phyloP scores from a whole-genome alignment of 2,888 invertebrate species.

The Brenthis hecate region DNA sequence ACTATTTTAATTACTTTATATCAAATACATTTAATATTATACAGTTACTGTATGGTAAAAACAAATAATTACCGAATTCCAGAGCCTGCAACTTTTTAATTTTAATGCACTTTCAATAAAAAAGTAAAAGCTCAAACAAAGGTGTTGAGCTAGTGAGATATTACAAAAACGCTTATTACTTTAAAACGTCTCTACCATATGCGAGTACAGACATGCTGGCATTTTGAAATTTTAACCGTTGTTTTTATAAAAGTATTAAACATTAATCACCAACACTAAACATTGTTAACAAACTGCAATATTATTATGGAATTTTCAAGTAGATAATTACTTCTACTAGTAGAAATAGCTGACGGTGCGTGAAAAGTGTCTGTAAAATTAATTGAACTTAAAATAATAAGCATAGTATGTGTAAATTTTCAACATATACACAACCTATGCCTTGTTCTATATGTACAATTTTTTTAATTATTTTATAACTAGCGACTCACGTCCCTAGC shows the following conservation, averaged over 20 bases:
- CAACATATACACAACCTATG: neutral
- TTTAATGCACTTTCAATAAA: too few species aligned
- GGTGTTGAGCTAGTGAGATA: neutral
- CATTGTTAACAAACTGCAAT: neutral
- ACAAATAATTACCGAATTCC: too few species aligned
- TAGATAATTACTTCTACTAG: neutral
- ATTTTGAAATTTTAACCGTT: neutral
- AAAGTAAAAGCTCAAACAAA: too few species aligned
- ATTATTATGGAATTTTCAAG: neutral
- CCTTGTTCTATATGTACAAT: too few species aligned
- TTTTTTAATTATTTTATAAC: too few species aligned
- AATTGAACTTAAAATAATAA: conserved; percentile 1
- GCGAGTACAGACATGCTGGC: neutral
- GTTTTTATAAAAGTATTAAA: conserved; percentile 10
- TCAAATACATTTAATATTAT: too few species aligned
- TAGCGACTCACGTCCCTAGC: too few species aligned
- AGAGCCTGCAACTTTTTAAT: too few species aligned
- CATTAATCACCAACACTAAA: conserved; percentile 12
- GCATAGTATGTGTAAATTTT: neutral
- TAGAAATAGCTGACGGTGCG: conserved; percentile 1
- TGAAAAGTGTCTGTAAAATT: neutral
- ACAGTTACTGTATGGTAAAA: too few species aligned
- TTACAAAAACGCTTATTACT: conserved; percentile 3
- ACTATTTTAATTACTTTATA: too few species aligned
- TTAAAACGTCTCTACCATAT: neutral